These are phyloP conservation scores for Galerucella nymphaeae DNA, from an alignment of 2,888 invertebrate species.

Conservation along the genomic window DNA sequence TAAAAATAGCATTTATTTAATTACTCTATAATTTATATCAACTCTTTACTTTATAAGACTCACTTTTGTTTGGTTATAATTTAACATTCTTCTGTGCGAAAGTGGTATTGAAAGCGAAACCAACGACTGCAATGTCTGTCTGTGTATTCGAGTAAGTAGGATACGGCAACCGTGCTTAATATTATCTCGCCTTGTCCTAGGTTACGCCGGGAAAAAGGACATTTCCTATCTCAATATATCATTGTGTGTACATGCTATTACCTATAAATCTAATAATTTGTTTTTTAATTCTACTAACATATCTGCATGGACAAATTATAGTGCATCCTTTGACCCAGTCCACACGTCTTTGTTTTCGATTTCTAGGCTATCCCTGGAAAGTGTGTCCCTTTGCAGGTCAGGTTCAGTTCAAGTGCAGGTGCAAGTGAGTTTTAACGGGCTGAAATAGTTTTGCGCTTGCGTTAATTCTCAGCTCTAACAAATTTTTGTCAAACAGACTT, in stretches of 20 bases:
- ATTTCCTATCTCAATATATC: conserved; percentile 52
- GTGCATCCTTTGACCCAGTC: conserved; percentile 51
- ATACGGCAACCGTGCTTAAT: conserved; percentile 48
- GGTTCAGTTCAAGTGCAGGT: conserved; percentile 67
- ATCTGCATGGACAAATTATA: neutral
- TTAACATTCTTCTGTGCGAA: conserved; percentile 45
- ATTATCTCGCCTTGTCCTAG: conserved; percentile 57
- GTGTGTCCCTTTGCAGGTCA: conserved; percentile 63
- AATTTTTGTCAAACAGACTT: neutral
- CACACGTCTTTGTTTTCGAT: conserved; percentile 48
- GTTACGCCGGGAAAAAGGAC: conserved; percentile 57
- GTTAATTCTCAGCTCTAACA: neutral
- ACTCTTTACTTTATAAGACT: conserved; percentile 49
- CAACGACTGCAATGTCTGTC: conserved; percentile 24
- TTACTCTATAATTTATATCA: conserved; percentile 43
- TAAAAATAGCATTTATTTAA: conserved; percentile 40
- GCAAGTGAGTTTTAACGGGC: conserved; percentile 48
- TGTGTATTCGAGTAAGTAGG: conserved; percentile 42
- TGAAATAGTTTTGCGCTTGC: conserved; percentile 25
- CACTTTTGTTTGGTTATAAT: conserved; percentile 50
- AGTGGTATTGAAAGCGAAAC: conserved; percentile 52
- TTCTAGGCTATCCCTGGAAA: conserved; percentile 61
- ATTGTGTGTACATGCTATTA: conserved; percentile 9
- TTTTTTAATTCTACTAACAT: neutral
- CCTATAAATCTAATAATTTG: neutral